Base-by-base conservation (phyloP, 2,888 invertebrate genomes). In the Oscheius sp. region DNA sequence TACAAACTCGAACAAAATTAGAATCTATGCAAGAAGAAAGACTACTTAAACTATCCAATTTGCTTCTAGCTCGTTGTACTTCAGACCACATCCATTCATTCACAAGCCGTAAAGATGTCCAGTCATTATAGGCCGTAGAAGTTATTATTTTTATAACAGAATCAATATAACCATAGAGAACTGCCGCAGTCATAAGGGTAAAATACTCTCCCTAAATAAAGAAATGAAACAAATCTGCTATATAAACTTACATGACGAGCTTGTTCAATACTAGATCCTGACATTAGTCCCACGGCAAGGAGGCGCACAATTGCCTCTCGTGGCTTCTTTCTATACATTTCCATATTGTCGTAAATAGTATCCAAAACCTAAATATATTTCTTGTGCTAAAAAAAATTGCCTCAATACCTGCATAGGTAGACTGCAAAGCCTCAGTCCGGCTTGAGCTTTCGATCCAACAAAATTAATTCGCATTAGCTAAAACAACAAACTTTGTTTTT, bases 41-140 rank as follows among this genome's bases (percentile, higher is more conserved):
- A 45, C 69, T 16, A 69, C 69, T 55, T 9, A 69, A 21, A 1
- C 12, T 25, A 16, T 69, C 69, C 2, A 69, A 18, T 16, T 69
- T 69, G 9, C 55, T 21, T 35, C 56, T 55, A 16, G 69, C 69
- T 21, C 56, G 18, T 18, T 55, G 23, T 43, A 56, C 56, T 45
- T 69, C 69, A 16, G n/a, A n/a, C 55, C 56, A 69, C 23, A 58
- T 16, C 56, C 55, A 69, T 18, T 69, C 69, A 25, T 18, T 27
- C 12, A 27, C 27, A 5, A 9, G 21, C 12, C 41, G 49, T 1
- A 66, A 23, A 21, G 35, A 53, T n/a, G 66, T 18, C 35, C 49
- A 52, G 3, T 66, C 25, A 12, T 16, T 1, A 1, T 66, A 49
- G 2, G 16, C 52, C 7, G 66, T 52, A 13, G 12, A 25, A 1